Evolutionary conservation across 2,888 invertebrate genomes (phyloP).

Genomic region (Pedicia rivosa): DNA sequence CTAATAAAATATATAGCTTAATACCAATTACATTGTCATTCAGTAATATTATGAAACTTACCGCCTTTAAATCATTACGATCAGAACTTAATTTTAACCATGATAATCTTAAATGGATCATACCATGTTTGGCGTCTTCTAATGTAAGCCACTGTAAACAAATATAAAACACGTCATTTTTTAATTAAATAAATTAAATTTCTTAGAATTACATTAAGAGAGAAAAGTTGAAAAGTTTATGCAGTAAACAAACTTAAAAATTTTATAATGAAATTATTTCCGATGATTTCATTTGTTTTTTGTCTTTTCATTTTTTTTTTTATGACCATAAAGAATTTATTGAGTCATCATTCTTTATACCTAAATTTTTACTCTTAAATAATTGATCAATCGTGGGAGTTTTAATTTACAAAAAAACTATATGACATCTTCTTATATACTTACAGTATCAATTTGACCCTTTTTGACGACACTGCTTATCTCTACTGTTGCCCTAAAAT

Average conservation of each 20-base stretch:
- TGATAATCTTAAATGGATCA: constrained; percentile 73
- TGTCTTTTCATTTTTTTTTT: too few relatives aligned
- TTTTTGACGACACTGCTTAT: constrained; percentile 50
- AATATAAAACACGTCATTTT: constrained; percentile 8
- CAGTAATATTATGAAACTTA: constrained; percentile 31
- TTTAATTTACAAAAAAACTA: too few relatives aligned
- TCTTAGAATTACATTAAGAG: too few relatives aligned
- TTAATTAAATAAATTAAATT: constrained; percentile 5
- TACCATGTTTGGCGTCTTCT: constrained; percentile 89
- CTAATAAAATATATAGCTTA: constrained; percentile 27
- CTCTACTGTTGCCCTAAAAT: constrained; percentile 53
- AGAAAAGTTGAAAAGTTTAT: too few relatives aligned
- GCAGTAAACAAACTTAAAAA: too few relatives aligned
- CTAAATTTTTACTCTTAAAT: too few relatives aligned
- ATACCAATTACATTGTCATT: constrained; percentile 6
- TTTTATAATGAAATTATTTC: too few relatives aligned
- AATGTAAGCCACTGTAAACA: constrained; percentile 75
- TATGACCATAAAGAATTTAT: too few relatives aligned
- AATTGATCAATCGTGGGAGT: too few relatives aligned
- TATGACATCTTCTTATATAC: constrained; percentile 21
- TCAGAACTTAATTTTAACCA: constrained; percentile 74
- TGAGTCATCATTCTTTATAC: too few relatives aligned
- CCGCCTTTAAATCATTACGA: constrained; percentile 53
- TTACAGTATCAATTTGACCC: constrained; percentile 56
- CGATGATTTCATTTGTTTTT: too few relatives aligned